Percentiles rank a stretch among this genome's conserved stretches.
Conservation (phyloP, 2,888 invertebrate species). For the Odontocolon sp. region DNA sequence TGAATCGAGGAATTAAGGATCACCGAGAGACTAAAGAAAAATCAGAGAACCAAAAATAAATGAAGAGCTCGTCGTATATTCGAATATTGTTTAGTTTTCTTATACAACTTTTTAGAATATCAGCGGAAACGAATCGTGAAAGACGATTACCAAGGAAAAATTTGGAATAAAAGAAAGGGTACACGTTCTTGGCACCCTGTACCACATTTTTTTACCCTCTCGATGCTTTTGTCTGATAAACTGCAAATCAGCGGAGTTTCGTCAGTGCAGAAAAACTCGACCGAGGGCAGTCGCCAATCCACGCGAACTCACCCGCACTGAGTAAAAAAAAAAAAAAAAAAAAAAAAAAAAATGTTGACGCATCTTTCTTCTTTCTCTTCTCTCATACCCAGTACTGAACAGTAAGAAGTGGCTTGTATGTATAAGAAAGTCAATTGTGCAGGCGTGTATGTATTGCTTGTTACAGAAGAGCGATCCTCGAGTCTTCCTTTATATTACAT, state of each 20-base stretch:
- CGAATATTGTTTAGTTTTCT: too few species aligned
- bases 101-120: too few species aligned
- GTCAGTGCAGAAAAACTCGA: conserved; percentile 28
- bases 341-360: too few species aligned
- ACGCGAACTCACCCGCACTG: conserved; percentile 15
- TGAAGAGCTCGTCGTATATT: too few species aligned
- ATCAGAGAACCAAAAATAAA: too few species aligned
- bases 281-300: conserved; percentile 19
- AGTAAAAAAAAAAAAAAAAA: conserved; percentile 11
- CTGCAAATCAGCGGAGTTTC: conserved; percentile 4
- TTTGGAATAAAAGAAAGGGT: conserved; percentile 42
- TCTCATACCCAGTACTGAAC: background rate
- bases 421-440: too few species aligned
- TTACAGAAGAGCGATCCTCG: background rate
- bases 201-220: conserved; percentile 19
- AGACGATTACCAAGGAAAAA: too few species aligned
- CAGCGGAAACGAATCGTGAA: too few species aligned
- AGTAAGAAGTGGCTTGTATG: too few species aligned
- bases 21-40: too few species aligned
- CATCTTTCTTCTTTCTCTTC: background rate
- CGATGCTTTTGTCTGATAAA: background rate
- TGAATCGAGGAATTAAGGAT: background rate
- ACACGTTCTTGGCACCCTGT: conserved; percentile 41
- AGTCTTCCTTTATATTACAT: background rate
- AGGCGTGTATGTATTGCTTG: background rate